Conservation (phyloP, 2,888 invertebrate genomes). For the Morpho helenor region DNA sequence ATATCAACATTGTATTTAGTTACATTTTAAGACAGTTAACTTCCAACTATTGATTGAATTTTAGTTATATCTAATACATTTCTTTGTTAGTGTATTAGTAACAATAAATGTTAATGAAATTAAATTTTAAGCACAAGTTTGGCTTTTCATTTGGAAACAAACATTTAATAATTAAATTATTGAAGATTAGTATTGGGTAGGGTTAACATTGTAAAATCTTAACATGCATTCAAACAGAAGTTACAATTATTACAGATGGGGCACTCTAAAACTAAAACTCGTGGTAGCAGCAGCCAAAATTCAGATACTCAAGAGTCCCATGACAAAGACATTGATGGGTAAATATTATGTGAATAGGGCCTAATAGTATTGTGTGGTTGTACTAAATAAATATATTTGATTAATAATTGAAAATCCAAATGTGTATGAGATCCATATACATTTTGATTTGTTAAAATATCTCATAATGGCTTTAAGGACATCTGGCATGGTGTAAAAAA, state of each 20-base stretch:
- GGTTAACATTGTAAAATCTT: neutral
- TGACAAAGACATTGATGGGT: slow-evolving; percentile 73
- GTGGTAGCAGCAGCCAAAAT: slow-evolving; percentile 60
- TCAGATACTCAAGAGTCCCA: slow-evolving; percentile 57
- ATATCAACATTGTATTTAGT: too few relatives aligned
- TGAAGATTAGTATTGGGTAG: slow-evolving; percentile 1
- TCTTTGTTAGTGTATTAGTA: neutral
- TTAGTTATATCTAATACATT: too few relatives aligned
- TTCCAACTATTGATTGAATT: too few relatives aligned
- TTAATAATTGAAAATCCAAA: too few relatives aligned
- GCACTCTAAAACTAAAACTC: slow-evolving; percentile 61
- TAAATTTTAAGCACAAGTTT: slow-evolving; percentile 13
- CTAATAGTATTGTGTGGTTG: neutral
- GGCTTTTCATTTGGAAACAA: slow-evolving; percentile 22
- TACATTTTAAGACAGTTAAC: too few relatives aligned
- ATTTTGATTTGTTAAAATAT: too few relatives aligned
- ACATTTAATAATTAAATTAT: neutral
- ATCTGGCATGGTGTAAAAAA: slow-evolving; percentile 1
- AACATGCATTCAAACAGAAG: slow-evolving; percentile 27
- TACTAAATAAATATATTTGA: neutral
- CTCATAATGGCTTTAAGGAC: neutral
- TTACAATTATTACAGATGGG: slow-evolving; percentile 68
- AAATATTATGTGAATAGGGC: slow-evolving; percentile 45
- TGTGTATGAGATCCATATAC: neutral
- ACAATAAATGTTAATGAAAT: neutral